Conservation (phyloP, 2,888 invertebrate species). For the Lithophane socia region DNA sequence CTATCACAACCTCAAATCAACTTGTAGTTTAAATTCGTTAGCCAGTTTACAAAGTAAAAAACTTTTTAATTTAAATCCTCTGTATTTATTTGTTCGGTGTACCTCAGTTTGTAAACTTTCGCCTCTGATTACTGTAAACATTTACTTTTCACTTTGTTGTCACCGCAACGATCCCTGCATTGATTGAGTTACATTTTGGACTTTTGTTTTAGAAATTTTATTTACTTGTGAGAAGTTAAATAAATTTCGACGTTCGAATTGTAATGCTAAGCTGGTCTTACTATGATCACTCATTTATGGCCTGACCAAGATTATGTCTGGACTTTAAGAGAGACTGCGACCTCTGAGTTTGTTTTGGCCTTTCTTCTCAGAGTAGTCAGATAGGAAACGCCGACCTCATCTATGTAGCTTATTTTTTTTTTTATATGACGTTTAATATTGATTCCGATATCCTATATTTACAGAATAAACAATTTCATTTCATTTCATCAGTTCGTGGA, state of each 20-base stretch:
- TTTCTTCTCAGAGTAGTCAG: too few species aligned
- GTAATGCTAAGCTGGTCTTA: not conserved
- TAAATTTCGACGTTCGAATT: not conserved
- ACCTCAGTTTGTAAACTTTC: constrained; percentile 67
- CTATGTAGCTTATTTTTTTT: too few species aligned
- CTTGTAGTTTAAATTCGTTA: constrained; percentile 53
- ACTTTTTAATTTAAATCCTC: constrained; percentile 58
- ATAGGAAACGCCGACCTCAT: too few species aligned
- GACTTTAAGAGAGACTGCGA: too few species aligned
- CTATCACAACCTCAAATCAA: constrained; percentile 37
- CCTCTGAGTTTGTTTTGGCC: too few species aligned
- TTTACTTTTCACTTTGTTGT: constrained; percentile 74
- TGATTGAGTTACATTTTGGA: constrained; percentile 68
- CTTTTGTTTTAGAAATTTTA: constrained; percentile 25
- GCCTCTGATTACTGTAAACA: constrained; percentile 78
- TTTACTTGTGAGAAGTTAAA: not conserved
- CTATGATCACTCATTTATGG: not conserved
- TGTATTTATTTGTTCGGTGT: constrained; percentile 59
- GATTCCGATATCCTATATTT: too few species aligned
- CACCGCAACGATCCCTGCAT: constrained; percentile 60
- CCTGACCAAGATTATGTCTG: too few species aligned
- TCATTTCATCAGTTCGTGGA: not conserved
- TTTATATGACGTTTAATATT: too few species aligned
- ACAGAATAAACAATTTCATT: too few species aligned
- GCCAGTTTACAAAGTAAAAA: constrained; percentile 41